phyloP scores from a whole-genome alignment of 2,888 invertebrate species.

The Tipula helvola region DNA sequence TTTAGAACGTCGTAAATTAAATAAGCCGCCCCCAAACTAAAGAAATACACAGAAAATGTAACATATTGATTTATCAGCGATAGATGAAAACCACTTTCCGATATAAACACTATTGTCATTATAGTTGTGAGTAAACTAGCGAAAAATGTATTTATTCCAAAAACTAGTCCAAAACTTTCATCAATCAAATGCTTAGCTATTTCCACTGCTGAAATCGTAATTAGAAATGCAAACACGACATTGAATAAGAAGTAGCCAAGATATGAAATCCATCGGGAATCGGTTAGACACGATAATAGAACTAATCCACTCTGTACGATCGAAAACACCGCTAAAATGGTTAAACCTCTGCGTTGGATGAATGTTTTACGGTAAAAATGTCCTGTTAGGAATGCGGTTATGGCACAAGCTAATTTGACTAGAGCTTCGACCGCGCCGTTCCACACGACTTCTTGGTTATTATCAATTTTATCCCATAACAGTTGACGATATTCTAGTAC shows the following conservation, averaged over 20 bases:
- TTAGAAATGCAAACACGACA: slow-evolving; percentile 64
- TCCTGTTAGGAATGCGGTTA: slow-evolving; percentile 44
- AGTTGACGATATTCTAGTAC: slow-evolving; percentile 58
- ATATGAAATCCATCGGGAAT: slow-evolving; percentile 58
- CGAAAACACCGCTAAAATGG: slow-evolving; percentile 37
- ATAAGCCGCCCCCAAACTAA: slow-evolving; percentile 21
- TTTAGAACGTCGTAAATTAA: not conserved
- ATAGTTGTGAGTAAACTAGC: slow-evolving; percentile 68
- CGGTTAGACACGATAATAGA: slow-evolving; percentile 42
- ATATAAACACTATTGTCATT: slow-evolving; percentile 47
- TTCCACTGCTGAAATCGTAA: slow-evolving; percentile 71
- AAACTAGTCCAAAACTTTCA: slow-evolving; percentile 80
- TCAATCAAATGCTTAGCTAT: slow-evolving; percentile 69
- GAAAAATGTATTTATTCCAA: slow-evolving; percentile 77
- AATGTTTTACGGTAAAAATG: slow-evolving; percentile 28
- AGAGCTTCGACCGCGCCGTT: slow-evolving; percentile 77
- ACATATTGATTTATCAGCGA: slow-evolving; percentile 26
- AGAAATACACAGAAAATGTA: slow-evolving; percentile 32
- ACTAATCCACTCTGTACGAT: slow-evolving; percentile 43
- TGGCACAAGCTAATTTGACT: slow-evolving; percentile 54
- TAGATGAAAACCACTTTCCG: slow-evolving; percentile 27
- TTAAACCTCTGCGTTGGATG: slow-evolving; percentile 32
- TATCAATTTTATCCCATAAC: slow-evolving; percentile 48
- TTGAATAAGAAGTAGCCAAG: slow-evolving; percentile 61
- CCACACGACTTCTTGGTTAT: slow-evolving; percentile 24